phyloP scores from a whole-genome alignment of 2,797 vertebrate species.

The Molossus alvarezi region DNA sequence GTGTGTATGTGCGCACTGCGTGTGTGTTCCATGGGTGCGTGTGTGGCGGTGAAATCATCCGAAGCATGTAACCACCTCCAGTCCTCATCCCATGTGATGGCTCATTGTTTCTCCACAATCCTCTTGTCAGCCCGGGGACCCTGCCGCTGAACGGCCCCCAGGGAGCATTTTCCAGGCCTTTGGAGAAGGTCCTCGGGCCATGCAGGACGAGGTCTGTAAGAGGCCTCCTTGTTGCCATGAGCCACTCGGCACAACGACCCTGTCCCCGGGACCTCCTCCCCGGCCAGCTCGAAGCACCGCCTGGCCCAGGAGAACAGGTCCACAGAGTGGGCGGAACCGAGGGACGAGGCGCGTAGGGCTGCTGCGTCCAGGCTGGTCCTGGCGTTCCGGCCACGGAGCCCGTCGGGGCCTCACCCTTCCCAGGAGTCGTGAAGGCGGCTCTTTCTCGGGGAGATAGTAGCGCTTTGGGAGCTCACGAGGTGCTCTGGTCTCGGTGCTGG shows the following conservation, averaged over 20 bases:
- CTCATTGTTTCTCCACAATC: background rate
- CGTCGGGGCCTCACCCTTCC: background rate
- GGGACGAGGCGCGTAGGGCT: fast-evolving
- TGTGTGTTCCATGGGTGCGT: too few species aligned
- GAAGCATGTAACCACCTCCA: fast-evolving
- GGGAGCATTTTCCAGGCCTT: background rate
- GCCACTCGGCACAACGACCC: background rate
- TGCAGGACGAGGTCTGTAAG: fast-evolving
- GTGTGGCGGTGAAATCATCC: too few species aligned
- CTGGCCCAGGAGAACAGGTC: background rate
- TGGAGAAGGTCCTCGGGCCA: fast-evolving
- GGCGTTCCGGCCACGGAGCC: fast-evolving
- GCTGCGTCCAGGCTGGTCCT: background rate
- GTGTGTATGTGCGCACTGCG: too few species aligned
- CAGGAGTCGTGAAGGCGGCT: fast-evolving
- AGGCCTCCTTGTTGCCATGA: fast-evolving
- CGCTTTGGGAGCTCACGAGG: fast-evolving
- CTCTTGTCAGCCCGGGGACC: background rate
- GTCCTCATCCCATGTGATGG: background rate
- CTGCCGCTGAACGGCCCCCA: background rate
- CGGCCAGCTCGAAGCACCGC: background rate
- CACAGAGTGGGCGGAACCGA: fast-evolving
- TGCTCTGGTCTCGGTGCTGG: background rate
- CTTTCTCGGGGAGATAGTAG: background rate
- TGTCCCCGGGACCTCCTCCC: background rate